phyloP scores from a whole-genome alignment of 1,140 invertebrate species.

The Parasteatoda tepidariorum region DNA sequence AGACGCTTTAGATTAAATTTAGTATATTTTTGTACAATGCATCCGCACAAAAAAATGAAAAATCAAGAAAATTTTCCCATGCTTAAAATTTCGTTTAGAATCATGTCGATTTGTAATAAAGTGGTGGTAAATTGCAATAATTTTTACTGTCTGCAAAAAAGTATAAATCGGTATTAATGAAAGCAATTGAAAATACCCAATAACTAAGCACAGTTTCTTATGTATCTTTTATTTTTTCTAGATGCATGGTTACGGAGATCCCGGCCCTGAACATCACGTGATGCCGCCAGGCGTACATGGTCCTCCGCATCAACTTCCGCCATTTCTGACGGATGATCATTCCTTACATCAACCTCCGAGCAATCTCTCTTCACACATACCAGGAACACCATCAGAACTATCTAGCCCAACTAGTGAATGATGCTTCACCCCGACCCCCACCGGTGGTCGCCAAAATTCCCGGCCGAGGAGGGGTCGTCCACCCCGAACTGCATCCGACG shows the following conservation, averaged over 20 bases:
- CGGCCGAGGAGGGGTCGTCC: conserved; percentile 24
- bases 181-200: too few species aligned
- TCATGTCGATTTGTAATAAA: too few species aligned
- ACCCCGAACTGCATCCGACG: background rate
- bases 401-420: conserved; percentile 69
- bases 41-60: too few species aligned
- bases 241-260: conserved; percentile 66
- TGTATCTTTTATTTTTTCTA: conserved; percentile 37
- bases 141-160: too few species aligned
- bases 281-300: conserved; percentile 56
- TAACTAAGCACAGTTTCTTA: too few species aligned
- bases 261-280: conserved; percentile 62
- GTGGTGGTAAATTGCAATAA: too few species aligned
- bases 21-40: too few species aligned
- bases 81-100: too few species aligned
- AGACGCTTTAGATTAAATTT: too few species aligned
- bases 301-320: conserved; percentile 58
- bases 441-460: background rate
- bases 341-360: conserved; percentile 65
- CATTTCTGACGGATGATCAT: conserved; percentile 64
- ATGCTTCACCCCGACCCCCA: conserved; percentile 37
- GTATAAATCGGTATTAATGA: too few species aligned
- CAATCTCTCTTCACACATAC: conserved; percentile 67
- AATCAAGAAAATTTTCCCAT: too few species aligned
- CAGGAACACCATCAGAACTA: conserved; percentile 68